Base-by-base conservation (phyloP, 2,797 vertebrate species). In the Sandelia bainsii region DNA sequence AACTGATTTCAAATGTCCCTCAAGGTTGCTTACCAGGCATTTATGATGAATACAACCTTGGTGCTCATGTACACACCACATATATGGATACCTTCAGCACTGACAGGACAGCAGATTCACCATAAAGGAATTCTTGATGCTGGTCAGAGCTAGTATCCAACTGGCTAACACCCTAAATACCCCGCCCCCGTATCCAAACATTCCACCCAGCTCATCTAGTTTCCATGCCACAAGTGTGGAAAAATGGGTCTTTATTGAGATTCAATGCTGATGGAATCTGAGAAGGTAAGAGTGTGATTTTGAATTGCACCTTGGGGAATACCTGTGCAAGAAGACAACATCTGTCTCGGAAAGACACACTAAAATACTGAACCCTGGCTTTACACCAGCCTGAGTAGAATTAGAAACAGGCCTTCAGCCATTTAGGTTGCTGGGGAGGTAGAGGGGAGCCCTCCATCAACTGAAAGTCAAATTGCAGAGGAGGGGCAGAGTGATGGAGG, bases 381-480 rank as follows among this genome's bases (percentile, higher is more conserved):
- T 81, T 70, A 72, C 67, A 32, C 53, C 3, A 42, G 49, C 78
- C 82, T 81, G 87, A 88, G 82, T 67, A 29, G 89, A 91, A 93
- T 92, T 59, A 83, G 80, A 90, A 91, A 58, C 52, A 85, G 82
- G 63, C 42, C 57, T 62, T 63, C 45, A 23, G 57, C 27, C 58
- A 63, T 17, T 8, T 61, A 66, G 53, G 78, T 54, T 70, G 71
- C 63, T 64, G 67, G 77, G 52, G 67, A 79, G 64, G 68, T 9
- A 52, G 64, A 85, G 56, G 62, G 66, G 52, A 62, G 72, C 76
- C 50, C 75, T 91, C 81, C 71, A 87, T 91, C 85, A 87, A 77
- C 54, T 25, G 61, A 54, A 62, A 72, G 76, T 39, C 29, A 64
- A 62, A 79, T 58, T 67, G 69, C 44, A 79, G 56, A 72, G 69